A percentile compares a stretch with the other conserved stretches of the same genome.
Evolutionary conservation across 2,888 invertebrate species (phyloP).

Genomic region (Andrena marginata): DNA sequence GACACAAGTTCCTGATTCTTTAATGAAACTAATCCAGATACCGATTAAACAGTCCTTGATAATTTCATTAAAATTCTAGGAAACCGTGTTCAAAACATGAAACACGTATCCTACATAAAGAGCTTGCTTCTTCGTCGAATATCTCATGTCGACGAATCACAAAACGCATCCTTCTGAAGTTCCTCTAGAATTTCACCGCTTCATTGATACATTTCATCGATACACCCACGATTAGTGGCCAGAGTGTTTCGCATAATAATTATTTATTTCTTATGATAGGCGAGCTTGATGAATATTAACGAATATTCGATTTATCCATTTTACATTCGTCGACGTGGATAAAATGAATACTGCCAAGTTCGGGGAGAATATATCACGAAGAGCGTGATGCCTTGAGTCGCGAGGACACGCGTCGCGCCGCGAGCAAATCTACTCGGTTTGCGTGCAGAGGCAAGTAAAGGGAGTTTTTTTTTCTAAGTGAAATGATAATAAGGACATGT

Average conservation of each 20-base stretch:
- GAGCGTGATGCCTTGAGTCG: not conserved
- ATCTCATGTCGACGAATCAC: slow-evolving; percentile 6
- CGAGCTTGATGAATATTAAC: slow-evolving; percentile 13
- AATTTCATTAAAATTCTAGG: slow-evolving; percentile 24
- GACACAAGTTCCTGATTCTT: slow-evolving; percentile 29
- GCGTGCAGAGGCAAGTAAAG: not conserved
- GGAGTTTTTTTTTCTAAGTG: not conserved
- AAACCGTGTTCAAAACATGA: not conserved
- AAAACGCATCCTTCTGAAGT: not conserved
- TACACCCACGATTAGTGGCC: not conserved
- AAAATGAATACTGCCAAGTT: not conserved
- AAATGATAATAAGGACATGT: not conserved
- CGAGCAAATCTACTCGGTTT: slow-evolving; percentile 1
- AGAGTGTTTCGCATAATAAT: slow-evolving; percentile 16
- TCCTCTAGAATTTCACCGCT: slow-evolving; percentile 17
- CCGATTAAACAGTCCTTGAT: not conserved
- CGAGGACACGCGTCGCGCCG: not conserved
- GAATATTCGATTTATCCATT: slow-evolving; percentile 10
- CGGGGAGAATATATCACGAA: not conserved
- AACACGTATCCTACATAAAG: not conserved
- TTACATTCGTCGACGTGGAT: not conserved
- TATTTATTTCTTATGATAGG: slow-evolving; percentile 2
- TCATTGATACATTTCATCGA: not conserved
- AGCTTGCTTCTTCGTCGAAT: not conserved
- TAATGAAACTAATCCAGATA: slow-evolving; percentile 9